Percentiles rank a stretch among this genome's conserved stretches.
These are phyloP conservation scores for Pygoscelis adeliae DNA, from an alignment of 2,113 vertebrate species.

Conservation along the genomic window DNA sequence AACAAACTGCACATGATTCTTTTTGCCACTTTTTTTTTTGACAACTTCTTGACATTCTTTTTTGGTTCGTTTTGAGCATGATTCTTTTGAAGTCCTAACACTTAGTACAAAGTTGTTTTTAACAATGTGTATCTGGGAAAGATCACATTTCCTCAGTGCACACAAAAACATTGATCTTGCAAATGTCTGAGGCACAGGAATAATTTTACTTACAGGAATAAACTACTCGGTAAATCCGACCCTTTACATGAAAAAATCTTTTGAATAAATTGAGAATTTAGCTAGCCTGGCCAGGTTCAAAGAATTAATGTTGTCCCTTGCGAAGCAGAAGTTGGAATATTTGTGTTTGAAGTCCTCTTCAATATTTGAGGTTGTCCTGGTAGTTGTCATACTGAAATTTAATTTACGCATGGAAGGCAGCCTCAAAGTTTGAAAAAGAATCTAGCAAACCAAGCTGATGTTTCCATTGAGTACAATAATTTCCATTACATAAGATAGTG, in stretches of 20 bases:
- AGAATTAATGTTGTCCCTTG: slow-evolving; percentile 12
- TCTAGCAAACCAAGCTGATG: slow-evolving; percentile 48
- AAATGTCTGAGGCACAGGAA: not conserved
- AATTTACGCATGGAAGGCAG: slow-evolving; percentile 37
- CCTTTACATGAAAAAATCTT: slow-evolving; percentile 10
- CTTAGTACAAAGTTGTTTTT: not conserved
- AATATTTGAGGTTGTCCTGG: slow-evolving; percentile 38
- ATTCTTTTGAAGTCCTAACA: not conserved
- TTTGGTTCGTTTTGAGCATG: not conserved
- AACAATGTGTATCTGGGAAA: not conserved
- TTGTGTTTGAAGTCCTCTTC: not conserved
- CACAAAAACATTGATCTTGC: not conserved
- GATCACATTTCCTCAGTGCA: not conserved
- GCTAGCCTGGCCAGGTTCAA: slow-evolving; percentile 30
- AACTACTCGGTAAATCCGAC: not conserved
- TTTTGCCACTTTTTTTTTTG: not conserved
- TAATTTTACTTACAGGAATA: not conserved
- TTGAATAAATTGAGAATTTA: slow-evolving; percentile 40
- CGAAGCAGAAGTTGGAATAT: not conserved
- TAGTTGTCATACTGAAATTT: not conserved
- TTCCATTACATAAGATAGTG: not conserved
- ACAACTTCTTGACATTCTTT: not conserved
- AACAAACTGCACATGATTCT: not conserved
- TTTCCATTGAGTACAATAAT: not conserved
- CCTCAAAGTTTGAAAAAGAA: not conserved